Base-by-base conservation (phyloP, 2,797 vertebrate genomes). In the Hydrophis major region DNA sequence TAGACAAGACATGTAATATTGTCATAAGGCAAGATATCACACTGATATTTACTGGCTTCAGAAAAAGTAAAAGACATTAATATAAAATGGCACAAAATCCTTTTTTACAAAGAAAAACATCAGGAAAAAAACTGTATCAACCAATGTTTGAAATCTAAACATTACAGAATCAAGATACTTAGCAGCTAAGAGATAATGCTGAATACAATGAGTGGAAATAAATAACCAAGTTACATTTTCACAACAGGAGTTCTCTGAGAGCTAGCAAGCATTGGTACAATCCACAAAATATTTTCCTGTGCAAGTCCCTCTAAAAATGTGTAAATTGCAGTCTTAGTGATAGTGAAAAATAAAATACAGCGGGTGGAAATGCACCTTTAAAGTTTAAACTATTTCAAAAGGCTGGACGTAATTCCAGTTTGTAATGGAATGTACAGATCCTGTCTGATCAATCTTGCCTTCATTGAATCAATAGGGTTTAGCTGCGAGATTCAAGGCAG, bases 21-120 rank as follows among this genome's bases (percentile, higher is more conserved):
- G 66, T 91, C 55, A 94, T 97, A 97, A 97, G 97, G 97, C 97
- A 96, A 94, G 90, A 92, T 95, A 96, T 90, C 83, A 96, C 96
- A 90, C 88, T 92, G 92, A 56, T 93, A 92, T 92, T 92, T 57
- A 93, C 88, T 90, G 92, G 92, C 59, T 88, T 90, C 88, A 94
- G 59, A 92, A 94, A 91, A 25, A 89, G n/a, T 63, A 88, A 90
- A 97, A 97, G 96, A 96, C 97, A 96, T 95, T 96, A 93, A 95
- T 96, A 96, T 92, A 95, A 93, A 97, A 91, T 96, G 95, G 59
- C 78, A 92, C 7, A 89, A 92, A 89, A 66, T 94, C 86, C 83
- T 83, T 88, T 87, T 87, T 88, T 37, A 60, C 89, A 91, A 94
- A 96, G 87, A 25, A 61, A 87, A 55, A 59, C 47, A 53, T 91